These are phyloP conservation scores for Cryptosula pallasiana DNA, from an alignment of 2,888 invertebrate genomes.

Conservation along the genomic window DNA sequence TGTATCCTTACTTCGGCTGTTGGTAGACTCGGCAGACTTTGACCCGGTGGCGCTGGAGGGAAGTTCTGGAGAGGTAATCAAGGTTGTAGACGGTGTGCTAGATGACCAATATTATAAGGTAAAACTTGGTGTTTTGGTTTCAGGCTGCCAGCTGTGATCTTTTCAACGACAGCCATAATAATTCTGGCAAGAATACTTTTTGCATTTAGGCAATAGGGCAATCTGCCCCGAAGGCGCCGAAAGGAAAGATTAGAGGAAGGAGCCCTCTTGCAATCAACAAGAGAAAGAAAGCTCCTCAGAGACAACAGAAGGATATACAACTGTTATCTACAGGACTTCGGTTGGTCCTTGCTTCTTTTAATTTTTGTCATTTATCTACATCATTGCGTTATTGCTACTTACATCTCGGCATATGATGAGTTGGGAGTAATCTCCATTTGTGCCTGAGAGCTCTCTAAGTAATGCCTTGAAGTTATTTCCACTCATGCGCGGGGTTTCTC, in stretches of 20 bases:
- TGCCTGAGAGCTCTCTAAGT: too few species aligned
- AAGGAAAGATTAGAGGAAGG: background rate
- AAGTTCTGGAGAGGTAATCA: conserved; percentile 16
- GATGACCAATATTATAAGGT: background rate
- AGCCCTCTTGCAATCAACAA: background rate
- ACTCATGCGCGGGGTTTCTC: too few species aligned
- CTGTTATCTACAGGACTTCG: background rate
- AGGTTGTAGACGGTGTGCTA: background rate
- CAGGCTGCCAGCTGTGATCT: too few species aligned
- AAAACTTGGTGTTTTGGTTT: too few species aligned
- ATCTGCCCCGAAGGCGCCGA: background rate
- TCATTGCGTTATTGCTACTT: too few species aligned
- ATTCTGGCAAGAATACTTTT: too few species aligned
- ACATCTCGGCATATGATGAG: too few species aligned
- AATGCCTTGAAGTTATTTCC: too few species aligned
- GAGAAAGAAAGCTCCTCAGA: background rate
- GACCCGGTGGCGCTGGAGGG: conserved; percentile 12
- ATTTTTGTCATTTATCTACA: too few species aligned
- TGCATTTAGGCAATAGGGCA: background rate
- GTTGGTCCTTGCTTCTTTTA: background rate
- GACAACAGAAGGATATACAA: background rate
- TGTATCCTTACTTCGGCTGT: too few species aligned
- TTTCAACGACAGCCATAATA: too few species aligned
- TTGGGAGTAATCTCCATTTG: too few species aligned
- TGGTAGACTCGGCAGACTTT: background rate